phyloP scores from a whole-genome alignment of 2,797 vertebrate species.

The Linurgus olivaceus region DNA sequence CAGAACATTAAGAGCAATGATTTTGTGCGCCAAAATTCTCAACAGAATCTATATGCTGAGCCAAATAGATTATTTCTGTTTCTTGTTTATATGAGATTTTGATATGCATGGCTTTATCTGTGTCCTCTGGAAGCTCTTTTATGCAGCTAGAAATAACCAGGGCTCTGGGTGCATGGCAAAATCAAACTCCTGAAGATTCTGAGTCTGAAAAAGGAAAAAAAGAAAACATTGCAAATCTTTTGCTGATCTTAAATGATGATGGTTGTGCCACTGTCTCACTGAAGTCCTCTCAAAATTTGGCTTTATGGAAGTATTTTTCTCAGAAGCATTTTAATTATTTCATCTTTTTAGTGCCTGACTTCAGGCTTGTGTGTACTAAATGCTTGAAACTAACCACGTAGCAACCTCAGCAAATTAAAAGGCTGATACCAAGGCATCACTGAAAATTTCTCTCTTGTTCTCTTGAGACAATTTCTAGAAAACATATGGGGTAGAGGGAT shows the following conservation, averaged over 20 bases:
- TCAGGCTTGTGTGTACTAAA: not conserved
- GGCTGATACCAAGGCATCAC: not conserved
- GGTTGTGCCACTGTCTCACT: not conserved
- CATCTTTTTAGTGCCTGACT: not conserved
- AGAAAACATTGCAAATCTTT: not conserved
- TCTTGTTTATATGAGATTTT: not conserved
- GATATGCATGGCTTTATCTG: not conserved
- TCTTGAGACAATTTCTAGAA: not conserved
- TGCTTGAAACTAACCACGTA: not conserved
- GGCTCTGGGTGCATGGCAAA: not conserved
- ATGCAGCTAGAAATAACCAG: slow-evolving; percentile 1
- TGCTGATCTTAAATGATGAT: slow-evolving; percentile 1
- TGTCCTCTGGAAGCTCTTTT: not conserved
- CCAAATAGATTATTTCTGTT: not conserved
- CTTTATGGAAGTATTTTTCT: slow-evolving; percentile 1
- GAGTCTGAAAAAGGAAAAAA: not conserved
- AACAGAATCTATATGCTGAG: not conserved
- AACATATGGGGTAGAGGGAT: accelerated
- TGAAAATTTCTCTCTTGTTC: not conserved
- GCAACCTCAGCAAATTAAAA: not conserved
- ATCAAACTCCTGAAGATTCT: slow-evolving; percentile 23
- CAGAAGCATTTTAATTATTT: slow-evolving; percentile 36
- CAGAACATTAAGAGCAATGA: slow-evolving; percentile 37
- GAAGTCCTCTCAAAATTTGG: not conserved
- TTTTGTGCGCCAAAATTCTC: not conserved